Percentiles rank a stretch among this genome's conserved stretches.
These are phyloP conservation scores for Alaudala cheleensis DNA, from an alignment of 2,113 vertebrate species.

Conservation along the genomic window DNA sequence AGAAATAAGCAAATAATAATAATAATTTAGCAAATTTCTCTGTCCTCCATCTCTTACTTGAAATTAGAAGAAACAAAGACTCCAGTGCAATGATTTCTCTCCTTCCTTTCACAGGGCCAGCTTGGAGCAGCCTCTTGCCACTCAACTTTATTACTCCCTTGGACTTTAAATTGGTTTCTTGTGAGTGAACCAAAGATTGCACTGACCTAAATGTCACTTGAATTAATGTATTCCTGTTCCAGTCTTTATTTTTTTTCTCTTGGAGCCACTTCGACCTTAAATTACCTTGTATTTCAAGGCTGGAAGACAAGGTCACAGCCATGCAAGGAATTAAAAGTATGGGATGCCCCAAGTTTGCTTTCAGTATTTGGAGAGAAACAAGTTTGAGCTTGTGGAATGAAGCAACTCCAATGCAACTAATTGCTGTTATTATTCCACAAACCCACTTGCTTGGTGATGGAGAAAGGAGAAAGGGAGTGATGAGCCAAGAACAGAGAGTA, in stretches of 20 bases:
- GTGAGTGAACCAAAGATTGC: background rate
- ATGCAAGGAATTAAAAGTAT: conserved; percentile 24
- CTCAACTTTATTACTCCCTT: conserved; percentile 28
- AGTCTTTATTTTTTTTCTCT: conserved; percentile 8
- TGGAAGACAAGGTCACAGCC: conserved; percentile 40
- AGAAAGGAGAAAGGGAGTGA: background rate
- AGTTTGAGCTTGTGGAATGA: background rate
- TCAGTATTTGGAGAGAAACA: background rate
- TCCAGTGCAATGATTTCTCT: conserved; percentile 11
- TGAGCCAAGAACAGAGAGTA: background rate
- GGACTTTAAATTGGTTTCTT: conserved; percentile 7
- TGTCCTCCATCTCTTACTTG: background rate
- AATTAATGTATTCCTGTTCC: conserved; percentile 17
- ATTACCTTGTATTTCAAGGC: conserved; percentile 16
- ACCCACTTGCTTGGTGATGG: background rate
- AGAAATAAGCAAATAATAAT: conserved; percentile 8
- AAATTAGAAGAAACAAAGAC: conserved; percentile 48
- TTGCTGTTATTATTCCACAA: background rate
- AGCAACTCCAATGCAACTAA: background rate
- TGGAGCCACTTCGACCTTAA: conserved; percentile 32
- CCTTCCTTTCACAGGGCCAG: background rate
- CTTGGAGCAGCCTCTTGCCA: conserved; percentile 12
- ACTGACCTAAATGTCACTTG: conserved; percentile 34
- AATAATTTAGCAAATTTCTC: background rate
- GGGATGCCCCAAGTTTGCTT: background rate